Conservation (phyloP, 2,888 invertebrate genomes). For the Serripes groenlandicus region DNA sequence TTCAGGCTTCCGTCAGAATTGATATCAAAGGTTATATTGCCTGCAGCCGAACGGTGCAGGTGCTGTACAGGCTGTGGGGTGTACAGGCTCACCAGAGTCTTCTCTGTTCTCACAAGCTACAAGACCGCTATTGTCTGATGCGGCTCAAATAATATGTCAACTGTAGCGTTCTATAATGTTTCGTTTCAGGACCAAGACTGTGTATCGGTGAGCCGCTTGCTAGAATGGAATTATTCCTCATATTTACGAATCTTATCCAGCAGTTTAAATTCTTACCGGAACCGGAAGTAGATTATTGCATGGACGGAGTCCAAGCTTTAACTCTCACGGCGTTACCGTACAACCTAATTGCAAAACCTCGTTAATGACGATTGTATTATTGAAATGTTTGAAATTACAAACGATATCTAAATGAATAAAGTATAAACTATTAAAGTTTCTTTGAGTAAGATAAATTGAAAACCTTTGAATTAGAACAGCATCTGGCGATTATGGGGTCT, state of each 20-base stretch:
- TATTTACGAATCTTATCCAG: slow-evolving; percentile 72
- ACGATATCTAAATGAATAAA: not conserved
- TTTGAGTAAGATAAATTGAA: too few relatives aligned
- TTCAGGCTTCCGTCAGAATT: too few relatives aligned
- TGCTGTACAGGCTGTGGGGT: too few relatives aligned
- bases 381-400: not conserved
- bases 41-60: too few relatives aligned
- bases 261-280: slow-evolving; percentile 61
- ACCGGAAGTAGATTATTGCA: slow-evolving; percentile 38
- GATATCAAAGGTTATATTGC: too few relatives aligned
- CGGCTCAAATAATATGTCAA: not conserved
- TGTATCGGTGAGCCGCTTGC: slow-evolving; percentile 76
- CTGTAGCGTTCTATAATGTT: not conserved
- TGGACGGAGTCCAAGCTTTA: slow-evolving; percentile 69
- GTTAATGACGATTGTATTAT: slow-evolving; percentile 1
- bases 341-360: slow-evolving; percentile 53
- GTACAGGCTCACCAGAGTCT: too few relatives aligned
- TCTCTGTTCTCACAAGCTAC: too few relatives aligned
- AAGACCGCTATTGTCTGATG: not conserved
- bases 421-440: not conserved
- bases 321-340: slow-evolving; percentile 70
- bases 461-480: too few relatives aligned
- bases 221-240: slow-evolving; percentile 75
- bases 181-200: slow-evolving; percentile 67
- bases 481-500: too few relatives aligned